Evolutionary conservation across 2,888 invertebrate species (phyloP), one percentile per base, ranked within the genome.

Genomic region (Adelphocoris suturalis): DNA sequence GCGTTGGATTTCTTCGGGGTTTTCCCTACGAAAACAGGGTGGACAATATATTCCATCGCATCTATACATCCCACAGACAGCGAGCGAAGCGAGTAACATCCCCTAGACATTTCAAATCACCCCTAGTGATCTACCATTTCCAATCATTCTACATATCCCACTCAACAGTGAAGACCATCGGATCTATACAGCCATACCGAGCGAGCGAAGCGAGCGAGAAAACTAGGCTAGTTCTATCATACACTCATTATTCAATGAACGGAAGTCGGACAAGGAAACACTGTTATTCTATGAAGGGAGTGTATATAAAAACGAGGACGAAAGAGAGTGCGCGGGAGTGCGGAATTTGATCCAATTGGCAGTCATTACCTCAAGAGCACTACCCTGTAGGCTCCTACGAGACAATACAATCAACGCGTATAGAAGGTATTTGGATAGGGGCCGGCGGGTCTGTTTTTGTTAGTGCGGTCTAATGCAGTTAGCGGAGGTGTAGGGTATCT

Each of bases 381-480:
- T 68, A 23, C 68, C 68, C 68, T 19, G 78, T 78, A 37, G 82
- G 52, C 47, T 19, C 52, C 11, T 82, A 82, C 14, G 27, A 82
- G 52, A 82, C 82, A 82, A 82, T 82, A 82, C 52, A n/a, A 52
- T 82, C 82, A 47, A 52, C 47, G 46, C 46, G 80, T 82, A 52
- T 27, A 46, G 48, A 82, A 52, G 52, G 27, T 52, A 52, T 52
- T 82, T 52, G 82, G 82, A 55, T 55, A n/a, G 89, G 27, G 57
- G 27, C 61, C 68, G 57, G 76, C 85, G 68, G 78, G n/a, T 78
- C 84, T 90, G 90, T 90, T 90, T 90, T 90, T 85, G 90, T 90
- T 68, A 84, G 90, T 84, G 90, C 61, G 90, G 90, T 90, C 90
- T 90, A 90, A 90, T 90, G 90, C 90, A 78, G 90, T 90, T 90